Base-by-base conservation (phyloP, 2,888 invertebrate genomes). In the Athetis lepigone region DNA sequence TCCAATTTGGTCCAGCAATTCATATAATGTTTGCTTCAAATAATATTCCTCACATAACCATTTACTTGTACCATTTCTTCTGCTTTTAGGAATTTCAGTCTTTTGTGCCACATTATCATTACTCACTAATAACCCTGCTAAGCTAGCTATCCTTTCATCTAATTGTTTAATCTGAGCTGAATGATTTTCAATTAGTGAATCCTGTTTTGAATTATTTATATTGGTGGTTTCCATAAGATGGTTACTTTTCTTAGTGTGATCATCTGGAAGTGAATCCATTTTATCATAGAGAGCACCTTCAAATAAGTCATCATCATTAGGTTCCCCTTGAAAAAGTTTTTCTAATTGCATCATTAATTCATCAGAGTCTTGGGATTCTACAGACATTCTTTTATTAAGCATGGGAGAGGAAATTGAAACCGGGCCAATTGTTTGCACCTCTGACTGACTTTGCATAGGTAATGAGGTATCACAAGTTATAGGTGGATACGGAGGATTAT, bases 11-110 rank as follows among this genome's bases (percentile, higher is more conserved):
- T 94, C 93, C 46, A 95, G 76, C 45, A 90, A 79, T 77, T 94
- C 93, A 82, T 86, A 89, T 7, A 95, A 80, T 69, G 87, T 87
- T 49, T 87, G 84, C 82, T 92, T 95, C 39, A 91, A 82, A 75
- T 89, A 94, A 72, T 93, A 94, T 69, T 93, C 92, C 76, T 95
- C 95, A 84, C 95, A 95, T 25, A 92, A 65, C 95, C 95, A 95
- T 81, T 92, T 94, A 73, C 85, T 90, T 25, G 82, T 78, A 42
- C 79, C 80, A 57, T 73, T 73, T 77, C 77, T 90, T 67, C 79
- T 85, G 25, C 55, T 63, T 73, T 81, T 82, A 33, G 39, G 81
- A 21, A 65, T 40, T 46, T 83, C 81, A 57, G 63, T 39, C 72
- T 81, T 88, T 60, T 71, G 82, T 45, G 71, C 70, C n/a, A 60